Conservation (phyloP, 2,113 vertebrate species). For the Pandion haliaetus region DNA sequence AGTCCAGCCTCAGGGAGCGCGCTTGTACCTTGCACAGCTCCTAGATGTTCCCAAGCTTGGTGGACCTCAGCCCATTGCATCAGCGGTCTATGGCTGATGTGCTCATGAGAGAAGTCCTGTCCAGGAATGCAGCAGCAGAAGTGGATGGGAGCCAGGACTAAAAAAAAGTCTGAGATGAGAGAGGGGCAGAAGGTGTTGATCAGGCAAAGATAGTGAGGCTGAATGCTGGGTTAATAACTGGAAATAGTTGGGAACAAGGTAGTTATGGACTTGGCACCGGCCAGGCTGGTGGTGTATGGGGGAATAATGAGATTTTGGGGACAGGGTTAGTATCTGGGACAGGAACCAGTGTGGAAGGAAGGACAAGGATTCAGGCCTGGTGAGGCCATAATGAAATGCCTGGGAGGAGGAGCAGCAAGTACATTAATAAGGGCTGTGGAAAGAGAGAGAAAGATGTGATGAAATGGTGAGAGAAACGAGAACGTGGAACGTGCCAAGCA, state of each 20-base stretch:
- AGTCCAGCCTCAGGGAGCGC: background rate
- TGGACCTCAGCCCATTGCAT: background rate
- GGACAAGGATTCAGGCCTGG: background rate
- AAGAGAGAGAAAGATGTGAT: background rate
- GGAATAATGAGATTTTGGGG: background rate
- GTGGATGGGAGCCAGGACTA: background rate
- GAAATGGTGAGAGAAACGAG: background rate
- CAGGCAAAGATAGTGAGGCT: background rate
- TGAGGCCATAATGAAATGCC: background rate
- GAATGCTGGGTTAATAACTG: background rate
- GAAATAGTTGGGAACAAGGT: background rate
- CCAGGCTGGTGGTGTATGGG: accelerated
- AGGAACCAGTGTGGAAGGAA: background rate
- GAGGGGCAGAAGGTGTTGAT: background rate
- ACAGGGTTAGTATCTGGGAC: background rate
- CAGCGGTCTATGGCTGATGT: background rate
- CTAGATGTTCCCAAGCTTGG: background rate
- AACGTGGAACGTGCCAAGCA: background rate
- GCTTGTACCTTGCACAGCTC: background rate
- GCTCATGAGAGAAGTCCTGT: background rate
- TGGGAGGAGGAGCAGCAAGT: background rate
- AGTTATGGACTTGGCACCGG: background rate
- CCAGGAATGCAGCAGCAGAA: too few species aligned
- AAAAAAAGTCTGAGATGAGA: background rate
- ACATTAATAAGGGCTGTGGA: background rate